Evolutionary conservation across 2,888 invertebrate genomes (phyloP), one percentile per base, ranked within the genome.

Genomic region (Aphrophora alni): DNA sequence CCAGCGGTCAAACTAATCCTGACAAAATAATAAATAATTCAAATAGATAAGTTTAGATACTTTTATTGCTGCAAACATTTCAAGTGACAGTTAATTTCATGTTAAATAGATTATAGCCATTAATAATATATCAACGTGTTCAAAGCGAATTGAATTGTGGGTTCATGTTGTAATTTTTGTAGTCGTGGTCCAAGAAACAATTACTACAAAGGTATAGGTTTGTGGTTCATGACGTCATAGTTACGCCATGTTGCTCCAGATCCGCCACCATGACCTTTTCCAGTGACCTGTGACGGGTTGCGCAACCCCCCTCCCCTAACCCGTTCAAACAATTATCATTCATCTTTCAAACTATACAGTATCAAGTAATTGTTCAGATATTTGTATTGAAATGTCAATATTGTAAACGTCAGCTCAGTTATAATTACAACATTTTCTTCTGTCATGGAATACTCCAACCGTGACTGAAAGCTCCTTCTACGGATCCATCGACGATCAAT

Each of bases 141-240:
- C 44, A 44, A 44, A 8, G 12, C 44, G 44, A 21, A n/a, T 59
- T 8, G 59, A 59, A 59, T 21, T 59, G 59, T 21, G 5, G 59
- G 59, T 59, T 59, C 59, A 59, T 59, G 59, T 59, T 59, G 59
- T 59, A 59, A 59, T 59, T 59, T 59, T 59, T 59, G 21, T 21
- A 59, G 59, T 59, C 59, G 59, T 59, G 59, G 59, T 21, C 59
- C 59, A 21, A 59, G 59, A 59, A 21, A 59, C 59, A 59, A 59
- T 59, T 59, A 59, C 59, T 59, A 59, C 59, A 59, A 59, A 59
- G 59, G 59, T 59, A 59, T 59, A 59, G 59, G 59, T 59, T 59
- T 59, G 59, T 21, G 59, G 59, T 59, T 21, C 12, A 21, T 59
- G 59, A 59, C 59, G 59, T 59, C 59, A 59, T 8, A 5, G 59